phyloP scores from a whole-genome alignment of 2,888 invertebrate species.

The Hypsopygia costalis region DNA sequence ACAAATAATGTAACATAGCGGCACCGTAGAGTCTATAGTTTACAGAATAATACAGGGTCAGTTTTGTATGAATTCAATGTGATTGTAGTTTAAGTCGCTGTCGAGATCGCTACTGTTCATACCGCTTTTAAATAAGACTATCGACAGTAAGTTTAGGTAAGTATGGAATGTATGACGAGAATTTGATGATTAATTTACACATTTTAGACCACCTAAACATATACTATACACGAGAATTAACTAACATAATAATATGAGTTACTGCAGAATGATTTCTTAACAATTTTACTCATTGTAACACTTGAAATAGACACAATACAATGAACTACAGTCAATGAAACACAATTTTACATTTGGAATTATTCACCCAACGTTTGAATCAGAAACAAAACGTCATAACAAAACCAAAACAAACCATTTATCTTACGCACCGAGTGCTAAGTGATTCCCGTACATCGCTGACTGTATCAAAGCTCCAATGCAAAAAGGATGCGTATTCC shows the following conservation, averaged over 20 bases:
- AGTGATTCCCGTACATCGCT: slow-evolving; percentile 42
- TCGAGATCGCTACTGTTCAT: slow-evolving; percentile 65
- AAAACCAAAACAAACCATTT: slow-evolving; percentile 54
- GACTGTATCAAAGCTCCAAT: slow-evolving; percentile 45
- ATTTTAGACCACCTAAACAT: no score
- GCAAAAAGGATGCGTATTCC: slow-evolving; percentile 57
- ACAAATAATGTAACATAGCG: slow-evolving; percentile 73
- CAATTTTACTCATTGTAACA: no score
- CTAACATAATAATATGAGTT: no score
- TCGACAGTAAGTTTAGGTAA: slow-evolving; percentile 67
- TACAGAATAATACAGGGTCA: slow-evolving; percentile 78
- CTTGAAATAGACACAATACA: background rate
- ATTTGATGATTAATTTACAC: no score
- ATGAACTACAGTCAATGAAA: slow-evolving; percentile 20
- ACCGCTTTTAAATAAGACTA: slow-evolving; percentile 61
- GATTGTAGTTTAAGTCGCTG: slow-evolving; percentile 77
- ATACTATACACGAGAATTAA: no score
- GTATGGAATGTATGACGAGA: slow-evolving; percentile 17
- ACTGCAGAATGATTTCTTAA: no score
- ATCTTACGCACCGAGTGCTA: slow-evolving; percentile 40
- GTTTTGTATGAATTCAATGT: slow-evolving; percentile 80
- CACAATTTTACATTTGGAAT: slow-evolving; percentile 25
- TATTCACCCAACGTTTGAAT: slow-evolving; percentile 24
- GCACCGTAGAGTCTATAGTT: slow-evolving; percentile 70
- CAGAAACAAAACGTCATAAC: slow-evolving; percentile 35